Conservation (phyloP, 2,797 vertebrate genomes). For the Sebastes cheni region DNA sequence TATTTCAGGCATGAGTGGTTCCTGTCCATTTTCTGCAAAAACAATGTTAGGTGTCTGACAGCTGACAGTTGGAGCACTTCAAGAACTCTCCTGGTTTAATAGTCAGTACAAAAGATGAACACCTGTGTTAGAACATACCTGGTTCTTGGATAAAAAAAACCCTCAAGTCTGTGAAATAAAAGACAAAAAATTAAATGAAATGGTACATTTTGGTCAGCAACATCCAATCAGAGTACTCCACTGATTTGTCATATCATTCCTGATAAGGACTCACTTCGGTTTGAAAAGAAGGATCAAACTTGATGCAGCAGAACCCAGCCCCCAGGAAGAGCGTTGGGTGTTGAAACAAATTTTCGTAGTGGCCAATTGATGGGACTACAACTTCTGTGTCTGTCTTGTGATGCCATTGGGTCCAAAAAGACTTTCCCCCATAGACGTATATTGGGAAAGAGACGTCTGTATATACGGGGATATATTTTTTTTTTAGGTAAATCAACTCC, state of each 20-base stretch:
- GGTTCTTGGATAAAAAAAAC: neutral
- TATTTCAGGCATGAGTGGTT: neutral
- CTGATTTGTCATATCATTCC: neutral
- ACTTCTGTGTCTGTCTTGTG: too few species aligned
- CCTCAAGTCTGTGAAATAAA: too few species aligned
- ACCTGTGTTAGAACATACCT: neutral
- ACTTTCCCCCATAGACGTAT: too few species aligned
- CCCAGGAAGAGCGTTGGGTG: too few species aligned
- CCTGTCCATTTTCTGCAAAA: neutral
- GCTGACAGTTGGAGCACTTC: neutral
- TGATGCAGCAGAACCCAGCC: neutral
- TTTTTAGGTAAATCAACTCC: too few species aligned
- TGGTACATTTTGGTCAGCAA: neutral
- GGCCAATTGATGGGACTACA: too few species aligned
- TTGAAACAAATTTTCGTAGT: too few species aligned
- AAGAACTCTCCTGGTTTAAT: neutral
- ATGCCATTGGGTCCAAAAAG: too few species aligned
- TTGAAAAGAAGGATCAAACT: neutral
- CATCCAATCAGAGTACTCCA: neutral
- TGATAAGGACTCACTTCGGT: neutral
- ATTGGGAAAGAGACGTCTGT: too few species aligned
- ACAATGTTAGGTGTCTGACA: neutral
- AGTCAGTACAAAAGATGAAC: neutral
- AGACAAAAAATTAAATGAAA: neutral
- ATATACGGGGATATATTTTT: too few species aligned